Evolutionary conservation across 1,140 invertebrate genomes (phyloP).

Genomic region (Brachystomella parvula): DNA sequence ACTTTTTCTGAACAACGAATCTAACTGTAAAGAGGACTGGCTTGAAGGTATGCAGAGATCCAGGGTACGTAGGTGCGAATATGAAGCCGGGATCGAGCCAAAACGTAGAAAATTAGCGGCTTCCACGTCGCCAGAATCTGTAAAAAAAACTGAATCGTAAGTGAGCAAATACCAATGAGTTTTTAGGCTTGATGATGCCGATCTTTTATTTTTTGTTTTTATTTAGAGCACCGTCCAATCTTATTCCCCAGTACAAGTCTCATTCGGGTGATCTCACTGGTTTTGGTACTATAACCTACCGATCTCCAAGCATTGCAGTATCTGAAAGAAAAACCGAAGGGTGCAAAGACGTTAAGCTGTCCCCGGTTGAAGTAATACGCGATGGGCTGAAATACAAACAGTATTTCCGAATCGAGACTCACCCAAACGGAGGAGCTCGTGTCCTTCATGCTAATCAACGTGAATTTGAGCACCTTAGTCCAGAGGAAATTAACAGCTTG

Average conservation of each 20-base stretch:
- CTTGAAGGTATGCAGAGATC: background rate
- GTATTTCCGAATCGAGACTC: slow-evolving; percentile 78
- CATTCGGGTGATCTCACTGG: background rate
- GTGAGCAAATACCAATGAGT: background rate
- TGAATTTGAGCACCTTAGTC: slow-evolving; percentile 70
- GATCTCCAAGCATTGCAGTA: background rate
- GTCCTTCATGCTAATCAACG: slow-evolving; percentile 88
- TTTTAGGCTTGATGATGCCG: background rate
- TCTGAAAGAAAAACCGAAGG: background rate
- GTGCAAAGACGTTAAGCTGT: background rate
- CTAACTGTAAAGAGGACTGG: background rate
- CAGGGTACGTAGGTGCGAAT: background rate
- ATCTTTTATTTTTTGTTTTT: background rate
- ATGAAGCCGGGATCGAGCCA: background rate
- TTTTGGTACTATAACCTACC: background rate
- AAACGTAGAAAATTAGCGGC: background rate
- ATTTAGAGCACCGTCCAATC: background rate
- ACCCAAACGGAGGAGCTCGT: slow-evolving; percentile 90
- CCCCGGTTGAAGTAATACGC: slow-evolving; percentile 44
- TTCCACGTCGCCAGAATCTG: background rate
- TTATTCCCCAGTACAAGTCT: background rate
- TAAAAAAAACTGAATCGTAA: background rate
- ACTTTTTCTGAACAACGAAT: background rate
- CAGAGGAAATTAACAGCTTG: slow-evolving; percentile 67
- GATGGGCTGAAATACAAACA: slow-evolving; percentile 58